Evolutionary conservation across 2,113 vertebrate species (phyloP), one percentile per base, ranked within the genome.

Genomic region (Pangasianodon hypophthalmus): DNA sequence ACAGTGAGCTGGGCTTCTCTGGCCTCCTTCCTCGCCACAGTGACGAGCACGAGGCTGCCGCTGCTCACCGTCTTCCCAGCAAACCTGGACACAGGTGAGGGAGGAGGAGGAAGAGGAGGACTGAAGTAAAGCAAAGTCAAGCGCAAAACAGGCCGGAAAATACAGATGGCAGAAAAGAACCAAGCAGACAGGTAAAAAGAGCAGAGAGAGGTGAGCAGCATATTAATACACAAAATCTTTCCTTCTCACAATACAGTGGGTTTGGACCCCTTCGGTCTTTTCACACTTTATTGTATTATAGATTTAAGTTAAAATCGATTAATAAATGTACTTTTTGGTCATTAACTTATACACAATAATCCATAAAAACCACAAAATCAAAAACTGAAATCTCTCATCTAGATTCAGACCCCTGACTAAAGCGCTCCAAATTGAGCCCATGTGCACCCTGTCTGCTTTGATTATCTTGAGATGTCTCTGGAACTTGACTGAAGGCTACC

Each of bases 31-130:
- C 91, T 95, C 3, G 96, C 96, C 94, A 99, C 95, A 10, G 97
- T 98, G 90, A 98, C 96, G 89, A 99, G 95, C 91, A 99, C 97
- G 84, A 99, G 94, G 93, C 98, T 98, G 85, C 97, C 94, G 0
- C 97, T 97, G 84, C 96, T 98, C 91, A 98, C 95, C 0, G 98
- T 99, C 94, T 97, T 97, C 77, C 97, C 98, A 0, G 97, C 98
- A 0, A 99, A 99, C 95, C 98, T 99, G 95, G 81, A 91, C 73
- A 94, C 91, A 77, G 94, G 93, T 89, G 75, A 86, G 2, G 82
- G 87, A 92, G 94, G 90, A 85, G 87, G 67, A 82, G 83, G 73
- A 81, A 93, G 7, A 94, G 95, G 93, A 94, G 92, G 92, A 92
- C 95, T 96, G 93, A 95, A 89, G 91, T 95, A 83, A 94, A 92